Evolutionary conservation across 2,888 invertebrate genomes (phyloP), one percentile per base, ranked within the genome.

Genomic region (Ochropleura leucogaster): DNA sequence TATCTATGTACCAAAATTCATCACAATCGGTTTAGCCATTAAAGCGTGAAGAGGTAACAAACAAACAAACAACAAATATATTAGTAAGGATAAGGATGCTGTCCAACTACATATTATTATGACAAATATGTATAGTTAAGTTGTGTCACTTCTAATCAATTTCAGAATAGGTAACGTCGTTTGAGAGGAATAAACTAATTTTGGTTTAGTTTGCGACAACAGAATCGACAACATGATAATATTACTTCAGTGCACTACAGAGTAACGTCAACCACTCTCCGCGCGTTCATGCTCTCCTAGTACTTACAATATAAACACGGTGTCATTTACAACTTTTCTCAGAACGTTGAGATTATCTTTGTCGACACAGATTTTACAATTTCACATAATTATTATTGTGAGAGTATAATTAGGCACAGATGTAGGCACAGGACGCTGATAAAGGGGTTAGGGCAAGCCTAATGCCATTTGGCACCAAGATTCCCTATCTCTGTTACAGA

Each of bases 281-380:
- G 20, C 9, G 7, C n/a, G 49, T 5, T 68, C 60, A 71, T 82
- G 40, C 10, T 60, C 74, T 70, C 78, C 78, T 70, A 16, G 78
- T 78, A 82, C 10, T 62, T 65, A 30, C 20, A 14, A 53, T 70
- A 42, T 82, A 70, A 73, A 74, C 64, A 73, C 42, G 59, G 67
- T 82, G 67, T 47, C 69, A 65, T 40, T 53, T 60, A 42, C 64
- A 57, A 10, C n/a, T 30, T 12, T 73, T 74, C 67, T 12, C 2
- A 64, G 78, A 68, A 77, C 30, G 18, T 44, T 9, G 40, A 40
- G 14, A 59, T 59, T 14, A 53, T 63, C 18, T 80, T 64, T 79
- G 14, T 42, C 46, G 10, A 53, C 30, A 62, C 9, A 63, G 44
- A 63, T 30, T 62, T 47, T 0, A 49, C n/a, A 44, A 12, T 14